A percentile compares a stretch with the other conserved stretches of the same genome.
phyloP scores from a whole-genome alignment of 2,888 invertebrate genomes.

The Apodemia hepburni region DNA sequence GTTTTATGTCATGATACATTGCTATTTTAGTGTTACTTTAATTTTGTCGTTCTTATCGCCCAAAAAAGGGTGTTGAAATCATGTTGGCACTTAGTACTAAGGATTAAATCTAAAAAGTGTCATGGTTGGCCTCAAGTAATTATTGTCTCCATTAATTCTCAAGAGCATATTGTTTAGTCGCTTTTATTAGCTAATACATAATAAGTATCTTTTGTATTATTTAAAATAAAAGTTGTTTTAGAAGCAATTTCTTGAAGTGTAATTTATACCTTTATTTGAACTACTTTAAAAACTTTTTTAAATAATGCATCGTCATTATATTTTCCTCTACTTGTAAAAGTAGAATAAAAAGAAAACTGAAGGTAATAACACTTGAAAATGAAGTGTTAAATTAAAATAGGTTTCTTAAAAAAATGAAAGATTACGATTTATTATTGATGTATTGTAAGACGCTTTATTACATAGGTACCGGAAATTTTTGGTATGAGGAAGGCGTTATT shows the following conservation, averaged over 20 bases:
- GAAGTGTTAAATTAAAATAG: neutral
- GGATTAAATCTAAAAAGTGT: too few species aligned
- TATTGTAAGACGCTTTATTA: constrained; percentile 50
- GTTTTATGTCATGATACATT: too few species aligned
- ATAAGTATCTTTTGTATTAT: too few species aligned
- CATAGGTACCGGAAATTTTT: constrained; percentile 62
- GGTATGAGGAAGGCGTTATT: constrained; percentile 52
- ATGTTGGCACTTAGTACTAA: too few species aligned
- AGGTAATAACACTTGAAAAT: neutral
- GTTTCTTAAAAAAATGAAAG: constrained; percentile 44
- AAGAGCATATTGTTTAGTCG: too few species aligned
- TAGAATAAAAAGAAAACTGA: neutral
- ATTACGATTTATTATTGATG: constrained; percentile 50
- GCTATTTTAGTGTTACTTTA: too few species aligned
- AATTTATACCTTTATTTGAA: neutral
- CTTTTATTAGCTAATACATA: too few species aligned
- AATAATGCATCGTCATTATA: neutral
- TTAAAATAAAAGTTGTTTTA: neutral
- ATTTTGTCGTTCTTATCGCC: too few species aligned
- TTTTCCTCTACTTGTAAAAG: neutral
- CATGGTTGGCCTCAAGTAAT: too few species aligned
- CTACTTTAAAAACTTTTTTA: neutral
- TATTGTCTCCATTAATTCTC: too few species aligned
- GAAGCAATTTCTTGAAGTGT: neutral
- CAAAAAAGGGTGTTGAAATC: too few species aligned